Conservation (phyloP, 1,140 invertebrate species). For the Leptopilina boulardi region DNA sequence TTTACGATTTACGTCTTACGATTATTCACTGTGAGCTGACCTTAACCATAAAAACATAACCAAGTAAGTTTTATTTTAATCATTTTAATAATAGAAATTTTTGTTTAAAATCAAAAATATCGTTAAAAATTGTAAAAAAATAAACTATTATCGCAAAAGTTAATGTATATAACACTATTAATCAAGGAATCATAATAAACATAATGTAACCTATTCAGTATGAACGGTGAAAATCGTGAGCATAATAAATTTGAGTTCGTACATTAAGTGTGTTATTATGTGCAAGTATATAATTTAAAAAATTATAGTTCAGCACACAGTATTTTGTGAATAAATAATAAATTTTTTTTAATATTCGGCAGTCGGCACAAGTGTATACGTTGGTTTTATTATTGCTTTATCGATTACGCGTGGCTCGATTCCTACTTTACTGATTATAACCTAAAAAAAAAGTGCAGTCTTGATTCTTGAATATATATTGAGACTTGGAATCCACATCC, state of each 20-base stretch:
- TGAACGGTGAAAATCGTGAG: too few relatives aligned
- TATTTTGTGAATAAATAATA: not conserved
- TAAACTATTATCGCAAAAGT: too few relatives aligned
- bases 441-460: not conserved
- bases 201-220: too few relatives aligned
- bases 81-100: too few relatives aligned
- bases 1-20: too few relatives aligned
- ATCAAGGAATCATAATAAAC: too few relatives aligned
- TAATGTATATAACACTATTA: too few relatives aligned
- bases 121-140: too few relatives aligned
- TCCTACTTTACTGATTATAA: slow-evolving; percentile 13
- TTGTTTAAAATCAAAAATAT: too few relatives aligned
- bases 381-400: not conserved
- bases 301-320: not conserved
- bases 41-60: too few relatives aligned
- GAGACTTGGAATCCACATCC: not conserved
- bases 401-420: not conserved
- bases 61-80: too few relatives aligned
- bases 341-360: not conserved
- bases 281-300: not conserved
- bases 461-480: not conserved
- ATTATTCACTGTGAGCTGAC: too few relatives aligned
- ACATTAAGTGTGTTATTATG: not conserved
- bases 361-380: not conserved
- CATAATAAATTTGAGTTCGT: not conserved